These are phyloP conservation scores for Patella depressa DNA, from an alignment of 2,888 invertebrate species.

Conservation along the genomic window DNA sequence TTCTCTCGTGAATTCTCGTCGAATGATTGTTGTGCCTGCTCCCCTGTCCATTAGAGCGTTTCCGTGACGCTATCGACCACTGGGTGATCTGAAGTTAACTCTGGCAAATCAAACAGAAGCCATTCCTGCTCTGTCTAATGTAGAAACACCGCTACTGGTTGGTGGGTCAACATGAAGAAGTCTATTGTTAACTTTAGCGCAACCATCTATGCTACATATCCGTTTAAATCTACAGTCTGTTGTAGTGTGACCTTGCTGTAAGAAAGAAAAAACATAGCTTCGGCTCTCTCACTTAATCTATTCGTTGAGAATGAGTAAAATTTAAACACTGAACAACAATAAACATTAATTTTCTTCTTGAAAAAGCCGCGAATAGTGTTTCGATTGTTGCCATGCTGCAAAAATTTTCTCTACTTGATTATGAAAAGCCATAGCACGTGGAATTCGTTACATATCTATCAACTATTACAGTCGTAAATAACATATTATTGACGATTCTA, in stretches of 20 bases:
- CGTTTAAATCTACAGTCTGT: background rate
- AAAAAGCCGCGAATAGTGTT: too few species aligned
- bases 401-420: too few species aligned
- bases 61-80: constrained; percentile 20
- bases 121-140: constrained; percentile 16
- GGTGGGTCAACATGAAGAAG: constrained; percentile 23
- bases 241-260: background rate
- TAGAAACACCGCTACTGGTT: constrained; percentile 8
- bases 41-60: constrained; percentile 25
- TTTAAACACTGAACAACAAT: too few species aligned
- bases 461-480: too few species aligned
- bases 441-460: too few species aligned
- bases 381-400: too few species aligned
- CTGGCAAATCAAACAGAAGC: constrained; percentile 19
- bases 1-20: background rate
- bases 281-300: background rate
- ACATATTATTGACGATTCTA: too few species aligned
- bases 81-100: constrained; percentile 17
- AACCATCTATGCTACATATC: constrained; percentile 7
- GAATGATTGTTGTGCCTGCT: constrained; percentile 22
- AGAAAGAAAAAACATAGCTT: constrained; percentile 14
- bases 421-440: too few species aligned
- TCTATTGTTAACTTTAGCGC: constrained; percentile 16
- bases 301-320: background rate
- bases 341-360: too few species aligned